Evolutionary conservation across 2,888 invertebrate genomes (phyloP), one percentile per base, ranked within the genome.

Genomic region (Rhynchonema sp.): DNA sequence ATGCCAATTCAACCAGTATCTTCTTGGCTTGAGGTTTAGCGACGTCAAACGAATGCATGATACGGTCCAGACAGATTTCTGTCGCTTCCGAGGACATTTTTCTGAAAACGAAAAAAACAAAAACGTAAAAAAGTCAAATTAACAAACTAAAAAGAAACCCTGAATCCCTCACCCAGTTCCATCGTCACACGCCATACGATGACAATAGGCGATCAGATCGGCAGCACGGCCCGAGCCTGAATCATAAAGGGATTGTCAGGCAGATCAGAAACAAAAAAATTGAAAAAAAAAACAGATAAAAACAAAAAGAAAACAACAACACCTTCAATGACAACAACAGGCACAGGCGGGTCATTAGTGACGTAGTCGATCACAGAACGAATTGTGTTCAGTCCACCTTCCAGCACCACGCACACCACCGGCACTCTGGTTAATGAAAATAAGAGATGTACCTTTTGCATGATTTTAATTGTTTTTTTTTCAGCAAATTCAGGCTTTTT

Each of bases 201-300:
- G 87, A 68, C 88, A 86, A 75, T 90, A 90, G 63, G 91, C 87
- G 63, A 92, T 83, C 66, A 92, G 82, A 77, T 92, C 91, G 23
- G 96, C 91, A 1, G 94, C 92, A 66, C 94, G 80, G 29, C 96
- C 94, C 65, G 91, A 92, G 57, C 96, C 92, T 74, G 91, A 91
- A 74, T n/a, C n/a, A n/a, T n/a, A n/a, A n/a, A n/a, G n/a, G n/a
- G n/a, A n/a, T n/a, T n/a, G n/a, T n/a, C n/a, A n/a, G n/a, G n/a
- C n/a, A n/a, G n/a, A n/a, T n/a, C n/a, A n/a, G n/a, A n/a, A n/a
- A n/a, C n/a, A n/a, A n/a, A n/a, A n/a, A 3, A 49, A 49, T n/a
- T 6, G 23, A 3, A 49, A 49, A 49, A 49, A 6, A 49, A 23
- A 49, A n/a, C 20, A 6, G n/a, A 6, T n/a, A 6, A 23, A 49